phyloP scores from a whole-genome alignment of 2,888 invertebrate genomes.

The Morpho helenor region DNA sequence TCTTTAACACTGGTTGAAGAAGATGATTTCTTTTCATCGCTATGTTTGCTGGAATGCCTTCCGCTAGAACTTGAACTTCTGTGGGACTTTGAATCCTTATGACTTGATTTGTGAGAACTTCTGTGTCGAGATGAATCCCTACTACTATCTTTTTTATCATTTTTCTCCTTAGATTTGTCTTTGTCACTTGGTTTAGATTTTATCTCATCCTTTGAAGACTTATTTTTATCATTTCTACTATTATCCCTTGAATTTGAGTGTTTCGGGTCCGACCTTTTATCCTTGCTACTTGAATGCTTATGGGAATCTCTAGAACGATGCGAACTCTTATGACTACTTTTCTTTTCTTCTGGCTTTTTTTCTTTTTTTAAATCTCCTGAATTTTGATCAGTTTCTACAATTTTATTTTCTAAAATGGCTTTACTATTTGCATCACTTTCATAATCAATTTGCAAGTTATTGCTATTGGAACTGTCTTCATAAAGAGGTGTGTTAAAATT shows the following conservation, averaged over 20 bases:
- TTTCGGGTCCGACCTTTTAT: conserved; percentile 59
- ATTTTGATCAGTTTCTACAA: conserved; percentile 49
- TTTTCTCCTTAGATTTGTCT: conserved; percentile 55
- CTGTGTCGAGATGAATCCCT: conserved; percentile 63
- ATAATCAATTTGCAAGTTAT: conserved; percentile 66
- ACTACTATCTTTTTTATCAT: conserved; percentile 56
- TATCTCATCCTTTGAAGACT: conserved; percentile 55
- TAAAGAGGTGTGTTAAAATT: conserved; percentile 60
- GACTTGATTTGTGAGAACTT: conserved; percentile 59
- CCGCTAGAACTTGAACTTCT: conserved; percentile 33
- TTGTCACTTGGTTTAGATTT: conserved; percentile 57
- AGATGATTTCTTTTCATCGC: conserved; percentile 59
- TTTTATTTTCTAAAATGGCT: conserved; percentile 53
- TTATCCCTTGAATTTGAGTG: conserved; percentile 59
- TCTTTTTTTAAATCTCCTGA: conserved; percentile 57
- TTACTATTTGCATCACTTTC: conserved; percentile 73
- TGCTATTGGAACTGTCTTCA: conserved; percentile 71
- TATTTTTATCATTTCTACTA: conserved; percentile 54
- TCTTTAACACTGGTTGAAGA: conserved; percentile 50
- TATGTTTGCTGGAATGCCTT: conserved; percentile 52
- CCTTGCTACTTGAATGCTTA: conserved; percentile 63
- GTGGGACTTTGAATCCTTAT: conserved; percentile 50
- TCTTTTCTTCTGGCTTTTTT: conserved; percentile 54
- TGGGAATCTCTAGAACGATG: conserved; percentile 63
- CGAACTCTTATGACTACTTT: conserved; percentile 57